Evolutionary conservation across 2,888 invertebrate genomes (phyloP), one percentile per base, ranked within the genome.

Genomic region (Cephus runcator): DNA sequence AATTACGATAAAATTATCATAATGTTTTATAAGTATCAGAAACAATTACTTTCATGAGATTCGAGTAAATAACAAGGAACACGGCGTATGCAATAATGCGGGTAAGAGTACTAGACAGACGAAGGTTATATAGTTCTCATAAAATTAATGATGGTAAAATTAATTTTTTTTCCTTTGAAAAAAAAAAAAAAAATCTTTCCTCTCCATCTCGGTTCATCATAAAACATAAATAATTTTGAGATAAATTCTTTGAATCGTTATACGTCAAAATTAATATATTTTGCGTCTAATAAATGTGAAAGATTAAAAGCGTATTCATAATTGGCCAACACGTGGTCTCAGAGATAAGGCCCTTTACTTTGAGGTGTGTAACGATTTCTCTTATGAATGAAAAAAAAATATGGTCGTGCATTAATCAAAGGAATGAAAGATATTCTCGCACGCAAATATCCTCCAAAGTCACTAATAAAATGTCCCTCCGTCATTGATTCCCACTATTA

Each of bases 21-120:
- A 56, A 56, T 23, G 9, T 2, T 56, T 56, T 23, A 23, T 23
- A 56, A 23, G 23, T 56, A 56, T 56, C 23, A 56, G 23, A 56
- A 23, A 56, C 9, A 23, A 79, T 79, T 73, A 73, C 73, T 79
- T 76, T 82, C 69, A 30, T 36, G 69, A 68, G 76, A 75, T 34
- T 75, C 12, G 12, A 69, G 15, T 30, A 34, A 33, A 75, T 68
- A 56, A 2, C 23, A 23, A 23, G 1, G 15, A 40, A 40, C 15
- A 15, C 40, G 4, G 40, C 1, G 1, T 40, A 12, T 4, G 15
- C 15, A 40, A 15, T 34, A 4, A 40, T 12, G 15, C 4, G 15
- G 15, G 9, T 56, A 9, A 23, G 6, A 31, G 40, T 23, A 56
- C 6, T 23, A 15, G n/a, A n/a, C 6, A 40, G 1, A 2, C 2